phyloP scores from a whole-genome alignment of 2,113 vertebrate species.

The Dromaius novaehollandiae region DNA sequence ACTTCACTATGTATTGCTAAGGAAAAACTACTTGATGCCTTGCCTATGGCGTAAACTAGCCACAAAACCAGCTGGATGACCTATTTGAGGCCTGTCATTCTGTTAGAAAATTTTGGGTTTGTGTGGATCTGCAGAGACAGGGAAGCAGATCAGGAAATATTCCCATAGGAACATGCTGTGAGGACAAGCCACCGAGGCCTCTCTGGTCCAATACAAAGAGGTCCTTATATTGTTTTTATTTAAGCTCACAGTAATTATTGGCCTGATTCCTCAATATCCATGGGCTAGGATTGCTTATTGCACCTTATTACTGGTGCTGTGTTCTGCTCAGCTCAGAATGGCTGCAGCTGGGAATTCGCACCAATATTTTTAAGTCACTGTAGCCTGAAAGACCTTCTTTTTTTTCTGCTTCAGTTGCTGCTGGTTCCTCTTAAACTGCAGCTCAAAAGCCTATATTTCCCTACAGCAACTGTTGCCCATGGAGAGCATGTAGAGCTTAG shows the following conservation, averaged over 20 bases:
- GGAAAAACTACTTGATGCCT: background rate
- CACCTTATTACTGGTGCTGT: background rate
- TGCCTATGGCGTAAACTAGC: background rate
- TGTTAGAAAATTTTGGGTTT: background rate
- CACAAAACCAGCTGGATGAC: background rate
- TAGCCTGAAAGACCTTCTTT: background rate
- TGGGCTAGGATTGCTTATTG: background rate
- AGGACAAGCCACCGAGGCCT: background rate
- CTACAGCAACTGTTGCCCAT: background rate
- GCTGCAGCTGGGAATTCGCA: background rate
- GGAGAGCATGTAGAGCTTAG: background rate
- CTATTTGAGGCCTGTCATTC: background rate
- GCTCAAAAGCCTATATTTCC: background rate
- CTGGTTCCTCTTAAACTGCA: background rate
- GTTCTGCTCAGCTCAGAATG: background rate
- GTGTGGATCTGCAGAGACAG: background rate
- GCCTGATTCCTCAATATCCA: background rate
- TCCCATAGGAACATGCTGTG: background rate
- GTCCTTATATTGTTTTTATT: background rate
- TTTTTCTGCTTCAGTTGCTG: background rate
- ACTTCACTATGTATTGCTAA: background rate
- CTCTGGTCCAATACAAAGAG: background rate
- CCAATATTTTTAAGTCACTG: background rate
- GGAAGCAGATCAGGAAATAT: background rate
- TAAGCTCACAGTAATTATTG: background rate